phyloP scores from a whole-genome alignment of 2,797 vertebrate species.

The Sandelia bainsii region DNA sequence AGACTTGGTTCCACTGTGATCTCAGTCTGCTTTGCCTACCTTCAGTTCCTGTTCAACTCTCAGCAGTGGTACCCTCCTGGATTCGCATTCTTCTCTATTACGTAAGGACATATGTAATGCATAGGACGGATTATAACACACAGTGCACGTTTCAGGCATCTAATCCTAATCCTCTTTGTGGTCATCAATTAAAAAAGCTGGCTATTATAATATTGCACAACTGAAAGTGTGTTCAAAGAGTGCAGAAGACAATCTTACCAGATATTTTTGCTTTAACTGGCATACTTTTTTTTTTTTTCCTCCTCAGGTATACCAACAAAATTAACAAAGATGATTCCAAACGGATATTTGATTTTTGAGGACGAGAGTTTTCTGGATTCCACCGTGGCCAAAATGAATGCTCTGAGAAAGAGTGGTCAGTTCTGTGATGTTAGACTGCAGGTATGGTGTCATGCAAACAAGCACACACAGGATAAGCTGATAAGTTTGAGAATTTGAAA shows the following conservation, averaged over 20 bases:
- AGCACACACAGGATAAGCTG: not conserved
- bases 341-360: conserved; percentile 98
- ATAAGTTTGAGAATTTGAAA: not conserved
- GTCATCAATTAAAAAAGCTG: conserved; percentile 62
- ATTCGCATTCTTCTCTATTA: conserved; percentile 78
- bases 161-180: conserved; percentile 63
- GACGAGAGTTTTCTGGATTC: conserved; percentile 98
- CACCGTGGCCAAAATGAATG: conserved; percentile 98
- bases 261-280: not conserved
- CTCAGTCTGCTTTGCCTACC: conserved; percentile 77
- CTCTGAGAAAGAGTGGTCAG: conserved; percentile 97
- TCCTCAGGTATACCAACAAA: conserved; percentile 68
- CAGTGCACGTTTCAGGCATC: conserved; percentile 45
- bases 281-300: not conserved
- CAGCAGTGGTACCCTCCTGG: conserved; percentile 59
- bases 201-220: conserved; percentile 20
- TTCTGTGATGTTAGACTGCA: conserved; percentile 99
- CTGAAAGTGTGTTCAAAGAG: not conserved
- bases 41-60: conserved; percentile 62
- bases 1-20: conserved; percentile 68
- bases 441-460: conserved; percentile 80
- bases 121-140: conserved; percentile 54
- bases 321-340: conserved; percentile 94
- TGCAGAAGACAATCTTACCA: not conserved
- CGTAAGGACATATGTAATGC: conserved; percentile 80